Base-by-base conservation (phyloP, 1,140 invertebrate genomes). In the Drosophila funebris region DNA sequence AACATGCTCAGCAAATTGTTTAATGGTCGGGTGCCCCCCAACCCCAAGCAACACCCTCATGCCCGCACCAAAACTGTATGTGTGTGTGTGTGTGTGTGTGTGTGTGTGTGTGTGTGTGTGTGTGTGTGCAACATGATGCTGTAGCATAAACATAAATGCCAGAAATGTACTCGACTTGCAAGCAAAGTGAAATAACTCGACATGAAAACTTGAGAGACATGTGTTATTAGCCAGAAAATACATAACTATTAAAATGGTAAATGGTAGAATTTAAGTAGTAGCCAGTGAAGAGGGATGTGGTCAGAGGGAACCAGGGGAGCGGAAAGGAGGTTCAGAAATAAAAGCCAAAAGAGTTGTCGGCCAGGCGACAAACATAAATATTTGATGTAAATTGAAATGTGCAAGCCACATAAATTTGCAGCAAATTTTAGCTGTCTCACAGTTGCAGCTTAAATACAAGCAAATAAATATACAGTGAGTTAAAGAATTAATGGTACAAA, bases 121-220 rank as follows among this genome's bases (percentile, higher is more conserved):
- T 22, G 43, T 43, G 41, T 31, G 16, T 58, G 56, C 36, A 68
- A 67, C 31, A 50, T 44, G 43, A 56, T 48, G 41, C 43, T 29
- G 52, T 13, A 46, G 46, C n/a, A 46, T 52, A 66, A 66, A 66
- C 62, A 66, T 41, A 50, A 68, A 53, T 63, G 60, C 46, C 63
- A 50, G 41, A 53, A 63, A 60, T 50, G 60, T 61, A 75, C 66
- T 83, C 64, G 50, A 54, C 22, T 58, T 58, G 43, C 54, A 46
- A 63, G 71, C 81, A 82, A 78, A 74, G 57, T 58, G 44, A 44
- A 78, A 70, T 78, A 82, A 82, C 72, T 70, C 60, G 63, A 68
- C 24, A 66, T 78, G 62, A 64, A 78, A 81, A 31, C 70, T 81
- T 76, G 61, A 52, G 56, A 53, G 81, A 82, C 78, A 82, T 82